phyloP scores from a whole-genome alignment of 2,113 vertebrate species.

The Pachypanchax playfairii region DNA sequence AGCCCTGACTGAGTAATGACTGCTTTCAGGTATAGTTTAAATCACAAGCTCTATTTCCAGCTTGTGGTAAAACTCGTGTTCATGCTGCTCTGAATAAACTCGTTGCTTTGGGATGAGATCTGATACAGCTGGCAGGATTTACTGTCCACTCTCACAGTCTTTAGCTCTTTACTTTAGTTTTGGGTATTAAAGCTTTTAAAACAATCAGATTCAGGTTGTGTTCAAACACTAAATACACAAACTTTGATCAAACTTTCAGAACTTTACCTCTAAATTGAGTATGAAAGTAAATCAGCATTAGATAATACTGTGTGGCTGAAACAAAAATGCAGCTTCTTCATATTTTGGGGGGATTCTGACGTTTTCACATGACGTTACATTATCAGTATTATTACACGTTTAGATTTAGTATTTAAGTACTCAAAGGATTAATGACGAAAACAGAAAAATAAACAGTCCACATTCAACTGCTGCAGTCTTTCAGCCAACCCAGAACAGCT shows the following conservation, averaged over 20 bases:
- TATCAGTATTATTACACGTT: too few relatives aligned
- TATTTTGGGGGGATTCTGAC: too few relatives aligned
- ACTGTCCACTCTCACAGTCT: not conserved
- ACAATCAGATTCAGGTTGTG: not conserved
- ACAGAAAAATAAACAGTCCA: too few relatives aligned
- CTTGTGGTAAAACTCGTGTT: not conserved
- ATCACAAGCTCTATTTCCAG: constrained; percentile 28
- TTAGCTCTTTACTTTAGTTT: not conserved
- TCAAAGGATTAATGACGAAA: too few relatives aligned
- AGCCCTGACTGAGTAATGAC: constrained; percentile 26
- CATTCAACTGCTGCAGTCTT: too few relatives aligned
- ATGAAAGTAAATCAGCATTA: too few relatives aligned
- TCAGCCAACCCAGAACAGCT: too few relatives aligned
- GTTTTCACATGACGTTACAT: too few relatives aligned
- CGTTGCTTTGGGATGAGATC: not conserved
- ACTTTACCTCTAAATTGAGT: not conserved
- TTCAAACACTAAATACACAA: not conserved
- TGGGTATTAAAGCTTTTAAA: not conserved
- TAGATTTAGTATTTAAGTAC: too few relatives aligned
- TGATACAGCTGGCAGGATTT: not conserved
- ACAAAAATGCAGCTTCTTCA: too few relatives aligned
- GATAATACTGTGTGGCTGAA: too few relatives aligned
- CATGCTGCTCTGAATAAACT: constrained; percentile 19
- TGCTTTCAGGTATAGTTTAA: constrained; percentile 32
- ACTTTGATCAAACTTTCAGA: not conserved